phyloP scores from a whole-genome alignment of 2,888 invertebrate genomes.

The Troglohyphantes excavatus region DNA sequence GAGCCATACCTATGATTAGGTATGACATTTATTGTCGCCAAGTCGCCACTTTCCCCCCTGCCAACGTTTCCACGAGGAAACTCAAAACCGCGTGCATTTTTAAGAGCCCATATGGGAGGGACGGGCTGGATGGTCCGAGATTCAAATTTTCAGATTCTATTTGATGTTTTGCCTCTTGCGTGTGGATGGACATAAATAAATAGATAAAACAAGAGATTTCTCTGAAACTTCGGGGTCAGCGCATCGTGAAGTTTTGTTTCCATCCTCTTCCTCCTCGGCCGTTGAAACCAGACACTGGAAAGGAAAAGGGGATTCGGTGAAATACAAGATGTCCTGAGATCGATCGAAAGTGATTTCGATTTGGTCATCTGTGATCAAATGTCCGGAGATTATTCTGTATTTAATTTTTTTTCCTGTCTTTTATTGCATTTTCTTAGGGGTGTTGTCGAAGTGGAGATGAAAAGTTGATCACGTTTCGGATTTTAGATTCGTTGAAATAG shows the following conservation, averaged over 20 bases:
- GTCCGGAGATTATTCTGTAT: neutral
- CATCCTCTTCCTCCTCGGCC: neutral
- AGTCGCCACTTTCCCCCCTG: constrained; percentile 54
- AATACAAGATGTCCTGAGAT: constrained; percentile 1
- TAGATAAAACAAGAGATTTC: neutral
- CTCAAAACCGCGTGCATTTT: constrained; percentile 41
- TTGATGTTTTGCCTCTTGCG: neutral
- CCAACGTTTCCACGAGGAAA: constrained; percentile 36
- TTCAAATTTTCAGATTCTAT: constrained; percentile 55
- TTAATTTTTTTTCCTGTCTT: neutral
- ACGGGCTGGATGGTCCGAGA: constrained; percentile 34
- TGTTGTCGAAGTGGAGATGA: neutral
- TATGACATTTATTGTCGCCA: constrained; percentile 67
- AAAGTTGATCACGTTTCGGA: neutral
- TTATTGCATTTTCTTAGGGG: neutral
- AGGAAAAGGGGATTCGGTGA: neutral
- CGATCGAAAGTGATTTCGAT: constrained; percentile 14
- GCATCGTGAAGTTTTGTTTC: neutral
- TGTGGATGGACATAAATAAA: neutral
- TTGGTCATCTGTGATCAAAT: constrained; percentile 16
- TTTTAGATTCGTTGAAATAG: neutral
- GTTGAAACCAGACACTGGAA: constrained; percentile 12
- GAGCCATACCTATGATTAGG: constrained; percentile 58
- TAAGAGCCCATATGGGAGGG: constrained; percentile 26
- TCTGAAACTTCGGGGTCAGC: neutral